A percentile compares a stretch with the other conserved stretches of the same genome.
Evolutionary conservation across 1,140 invertebrate species (phyloP).

Genomic region (Apis florea): DNA sequence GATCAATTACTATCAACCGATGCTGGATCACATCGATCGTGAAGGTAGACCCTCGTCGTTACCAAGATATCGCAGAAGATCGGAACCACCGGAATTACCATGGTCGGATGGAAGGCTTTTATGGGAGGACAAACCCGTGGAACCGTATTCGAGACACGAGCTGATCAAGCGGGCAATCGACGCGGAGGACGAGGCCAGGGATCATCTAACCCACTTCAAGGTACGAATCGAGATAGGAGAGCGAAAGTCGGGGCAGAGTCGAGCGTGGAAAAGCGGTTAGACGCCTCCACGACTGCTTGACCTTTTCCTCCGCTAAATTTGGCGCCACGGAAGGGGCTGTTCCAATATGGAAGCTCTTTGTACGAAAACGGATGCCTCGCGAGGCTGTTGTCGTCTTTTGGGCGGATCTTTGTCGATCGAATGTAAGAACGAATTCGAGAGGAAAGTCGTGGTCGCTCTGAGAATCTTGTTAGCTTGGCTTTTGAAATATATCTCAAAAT

Average conservation of each 20-base stretch:
- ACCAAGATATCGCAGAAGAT: neutral
- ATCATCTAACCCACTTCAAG: constrained; percentile 82
- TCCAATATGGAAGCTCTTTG: constrained; percentile 21
- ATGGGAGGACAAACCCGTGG: constrained; percentile 79
- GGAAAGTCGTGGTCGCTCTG: constrained; percentile 19
- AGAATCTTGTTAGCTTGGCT: neutral
- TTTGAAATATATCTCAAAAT: neutral
- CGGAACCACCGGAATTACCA: constrained; percentile 84
- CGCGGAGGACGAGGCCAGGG: constrained; percentile 84
- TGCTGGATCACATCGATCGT: constrained; percentile 89
- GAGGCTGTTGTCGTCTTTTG: neutral
- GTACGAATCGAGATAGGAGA: constrained; percentile 58
- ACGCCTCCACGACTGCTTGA: constrained; percentile 73
- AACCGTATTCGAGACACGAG: constrained; percentile 84
- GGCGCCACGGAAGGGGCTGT: constrained; percentile 68
- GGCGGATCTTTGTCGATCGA: neutral
- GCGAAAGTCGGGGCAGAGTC: neutral
- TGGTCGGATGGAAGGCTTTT: constrained; percentile 85
- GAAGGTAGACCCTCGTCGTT: constrained; percentile 72
- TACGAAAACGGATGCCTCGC: constrained; percentile 33
- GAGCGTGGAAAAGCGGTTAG: constrained; percentile 14
- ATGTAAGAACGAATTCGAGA: neutral
- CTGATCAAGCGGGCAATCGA: constrained; percentile 83
- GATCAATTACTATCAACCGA: constrained; percentile 90
- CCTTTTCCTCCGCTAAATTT: constrained; percentile 78